These are phyloP conservation scores for Aurelia aurita complex sp. Pacific DNA, from an alignment of 30 jellyfish, hydroid and myxozoan genomes.

Conservation along the genomic window DNA sequence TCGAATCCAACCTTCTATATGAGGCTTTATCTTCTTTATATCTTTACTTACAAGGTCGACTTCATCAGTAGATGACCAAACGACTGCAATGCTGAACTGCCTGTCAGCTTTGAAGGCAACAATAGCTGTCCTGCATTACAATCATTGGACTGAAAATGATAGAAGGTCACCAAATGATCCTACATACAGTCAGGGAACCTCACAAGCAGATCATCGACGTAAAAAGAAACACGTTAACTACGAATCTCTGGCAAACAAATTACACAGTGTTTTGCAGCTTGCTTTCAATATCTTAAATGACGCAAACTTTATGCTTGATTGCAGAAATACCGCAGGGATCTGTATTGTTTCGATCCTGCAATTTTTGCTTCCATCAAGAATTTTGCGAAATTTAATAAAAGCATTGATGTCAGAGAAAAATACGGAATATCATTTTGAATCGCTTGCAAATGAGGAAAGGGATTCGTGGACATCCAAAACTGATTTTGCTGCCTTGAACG, in stretches of 20 bases:
- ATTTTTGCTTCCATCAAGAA: conserved; percentile 12
- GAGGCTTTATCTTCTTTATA: too few relatives aligned
- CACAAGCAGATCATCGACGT: conserved; percentile 1
- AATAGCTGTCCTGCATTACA: conserved; percentile 35
- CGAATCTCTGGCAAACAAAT: neutral
- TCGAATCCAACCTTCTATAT: too few relatives aligned
- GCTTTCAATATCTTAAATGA: conserved; percentile 31
- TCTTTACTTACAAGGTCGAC: conserved; percentile 2
- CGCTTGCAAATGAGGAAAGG: neutral
- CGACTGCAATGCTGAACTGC: conserved; percentile 55
- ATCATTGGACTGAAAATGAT: neutral
- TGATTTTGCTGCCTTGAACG: neutral
- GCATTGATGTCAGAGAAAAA: neutral
- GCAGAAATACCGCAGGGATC: conserved; percentile 88
- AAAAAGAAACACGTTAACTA: neutral
- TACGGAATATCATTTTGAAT: neutral
- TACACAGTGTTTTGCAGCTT: conserved; percentile 1
- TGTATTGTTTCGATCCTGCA: conserved; percentile 43
- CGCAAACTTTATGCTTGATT: conserved; percentile 61
- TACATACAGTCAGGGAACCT: neutral
- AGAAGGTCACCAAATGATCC: conserved; percentile 4
- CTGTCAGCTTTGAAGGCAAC: conserved; percentile 43
- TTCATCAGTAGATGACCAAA: conserved; percentile 22
- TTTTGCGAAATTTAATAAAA: neutral
- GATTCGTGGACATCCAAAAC: neutral